Conservation (phyloP, 2,113 vertebrate genomes). For the Brienomyrus longianalis region DNA sequence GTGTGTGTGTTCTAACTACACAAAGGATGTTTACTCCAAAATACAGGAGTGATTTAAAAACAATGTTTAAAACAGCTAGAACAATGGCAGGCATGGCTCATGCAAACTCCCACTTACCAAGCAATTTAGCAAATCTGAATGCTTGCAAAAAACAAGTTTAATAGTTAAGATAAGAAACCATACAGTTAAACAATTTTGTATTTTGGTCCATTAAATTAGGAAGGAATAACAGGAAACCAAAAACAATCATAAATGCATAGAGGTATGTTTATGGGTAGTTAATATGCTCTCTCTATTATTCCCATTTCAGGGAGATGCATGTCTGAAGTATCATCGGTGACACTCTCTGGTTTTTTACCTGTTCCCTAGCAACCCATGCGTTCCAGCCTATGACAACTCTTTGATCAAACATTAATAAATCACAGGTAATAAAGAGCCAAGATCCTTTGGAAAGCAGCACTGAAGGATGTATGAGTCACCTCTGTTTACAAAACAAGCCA, state of each 20-base stretch:
- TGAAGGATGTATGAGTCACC: constrained; percentile 28
- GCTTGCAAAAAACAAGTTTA: constrained; percentile 28
- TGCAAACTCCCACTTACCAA: constrained; percentile 32
- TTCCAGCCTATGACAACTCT: constrained; percentile 35
- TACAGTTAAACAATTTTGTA: neutral
- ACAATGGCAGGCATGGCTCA: neutral
- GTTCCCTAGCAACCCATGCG: constrained; percentile 47
- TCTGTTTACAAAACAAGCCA: constrained; percentile 36
- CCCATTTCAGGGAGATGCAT: constrained; percentile 1
- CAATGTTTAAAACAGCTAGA: neutral
- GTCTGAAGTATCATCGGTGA: constrained; percentile 22
- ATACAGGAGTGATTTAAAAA: constrained; percentile 11
- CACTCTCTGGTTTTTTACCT: constrained; percentile 28
- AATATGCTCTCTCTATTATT: neutral
- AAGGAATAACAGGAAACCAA: neutral
- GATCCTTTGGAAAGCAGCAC: constrained; percentile 36
- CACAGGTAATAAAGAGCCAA: constrained; percentile 46
- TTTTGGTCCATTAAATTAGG: neutral
- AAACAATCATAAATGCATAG: neutral
- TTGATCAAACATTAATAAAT: constrained; percentile 52
- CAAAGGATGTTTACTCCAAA: constrained; percentile 13
- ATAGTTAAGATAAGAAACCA: constrained; percentile 7
- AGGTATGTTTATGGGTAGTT: neutral
- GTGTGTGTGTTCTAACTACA: neutral
- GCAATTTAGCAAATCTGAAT: constrained; percentile 39